Evolutionary conservation across 2,888 invertebrate species (phyloP), one percentile per base, ranked within the genome.

Genomic region (Eristalis tenax): DNA sequence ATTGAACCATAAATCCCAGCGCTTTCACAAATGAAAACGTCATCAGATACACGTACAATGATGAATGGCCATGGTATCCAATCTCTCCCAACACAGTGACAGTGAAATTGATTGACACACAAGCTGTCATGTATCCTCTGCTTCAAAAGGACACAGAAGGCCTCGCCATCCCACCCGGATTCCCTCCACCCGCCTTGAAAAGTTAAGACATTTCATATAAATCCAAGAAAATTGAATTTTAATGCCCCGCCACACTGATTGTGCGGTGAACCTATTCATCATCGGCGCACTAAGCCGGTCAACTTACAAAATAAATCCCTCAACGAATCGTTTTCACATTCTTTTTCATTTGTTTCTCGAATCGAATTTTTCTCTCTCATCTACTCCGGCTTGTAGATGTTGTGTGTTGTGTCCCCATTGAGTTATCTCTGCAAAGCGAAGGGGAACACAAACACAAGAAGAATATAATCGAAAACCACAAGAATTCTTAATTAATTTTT

Each of bases 161-260:
- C 18, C 50, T 18, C 43, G 5, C 18, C 38, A 38, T 18, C 18
- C 2, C 18, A 0, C 1, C 4, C n/a, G 5, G 1, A 2, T n/a
- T 43, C 15, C 5, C 43, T n/a, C 2, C n/a, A 15, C 2, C 15
- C n/a, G 18, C 50, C 8, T 13, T 59, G n/a, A 64, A 66, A 75
- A 66, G 61, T 66, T 69, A 40, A 59, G 75, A 68, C 68, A 77
- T 69, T 63, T 69, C 68, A 75, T 59, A 40, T 57, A 75, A 75
- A 75, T 75, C 75, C 75, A 56, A 66, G 65, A 57, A 66, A 76
- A 76, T 76, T 76, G 75, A 76, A 77, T 61, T 77, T 69, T 77
- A 77, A 77, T 77, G 69, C 77, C 38, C 4, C n/a, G 23, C 50
- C 43, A 40, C 56, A 32, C 23, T n/a, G 32, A 11, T 57, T 38